These are phyloP conservation scores for Amphiprion ocellaris DNA, from an alignment of 2,113 vertebrate genomes.

Conservation along the genomic window DNA sequence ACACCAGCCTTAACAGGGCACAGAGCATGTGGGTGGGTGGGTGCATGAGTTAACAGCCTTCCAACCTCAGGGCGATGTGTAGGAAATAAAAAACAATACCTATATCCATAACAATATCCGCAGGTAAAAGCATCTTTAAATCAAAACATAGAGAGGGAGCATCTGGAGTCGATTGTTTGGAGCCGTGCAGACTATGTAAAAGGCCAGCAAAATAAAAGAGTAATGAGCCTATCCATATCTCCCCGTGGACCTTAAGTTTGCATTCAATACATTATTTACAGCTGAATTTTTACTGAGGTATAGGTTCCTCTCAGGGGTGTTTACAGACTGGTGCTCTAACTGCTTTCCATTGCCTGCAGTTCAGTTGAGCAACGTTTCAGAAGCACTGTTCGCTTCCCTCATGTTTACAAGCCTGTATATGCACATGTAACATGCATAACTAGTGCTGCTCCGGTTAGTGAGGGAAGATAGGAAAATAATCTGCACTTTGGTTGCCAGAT, in stretches of 20 bases:
- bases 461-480: not conserved
- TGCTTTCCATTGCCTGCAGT: slow-evolving; percentile 69
- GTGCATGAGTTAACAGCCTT: slow-evolving; percentile 71
- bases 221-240: slow-evolving; percentile 81
- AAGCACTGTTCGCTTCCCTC: slow-evolving; percentile 40
- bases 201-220: slow-evolving; percentile 77
- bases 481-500: slow-evolving; percentile 1
- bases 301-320: slow-evolving; percentile 80
- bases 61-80: slow-evolving; percentile 69
- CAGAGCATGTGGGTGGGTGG: slow-evolving; percentile 73
- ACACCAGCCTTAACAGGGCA: slow-evolving; percentile 48
- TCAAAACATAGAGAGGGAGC: slow-evolving; percentile 74
- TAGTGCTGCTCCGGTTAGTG: not conserved
- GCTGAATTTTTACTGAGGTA: slow-evolving; percentile 81
- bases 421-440: slow-evolving; percentile 32
- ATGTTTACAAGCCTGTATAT: slow-evolving; percentile 45
- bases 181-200: slow-evolving; percentile 70
- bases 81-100: slow-evolving; percentile 77
- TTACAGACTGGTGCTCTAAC: slow-evolving; percentile 79
- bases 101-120: slow-evolving; percentile 82
- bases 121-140: slow-evolving; percentile 84
- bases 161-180: slow-evolving; percentile 73
- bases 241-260: slow-evolving; percentile 83
- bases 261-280: slow-evolving; percentile 86
- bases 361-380: slow-evolving; percentile 49